These are phyloP conservation scores for Cenopis cana DNA, from an alignment of 2,888 invertebrate genomes.

Conservation along the genomic window DNA sequence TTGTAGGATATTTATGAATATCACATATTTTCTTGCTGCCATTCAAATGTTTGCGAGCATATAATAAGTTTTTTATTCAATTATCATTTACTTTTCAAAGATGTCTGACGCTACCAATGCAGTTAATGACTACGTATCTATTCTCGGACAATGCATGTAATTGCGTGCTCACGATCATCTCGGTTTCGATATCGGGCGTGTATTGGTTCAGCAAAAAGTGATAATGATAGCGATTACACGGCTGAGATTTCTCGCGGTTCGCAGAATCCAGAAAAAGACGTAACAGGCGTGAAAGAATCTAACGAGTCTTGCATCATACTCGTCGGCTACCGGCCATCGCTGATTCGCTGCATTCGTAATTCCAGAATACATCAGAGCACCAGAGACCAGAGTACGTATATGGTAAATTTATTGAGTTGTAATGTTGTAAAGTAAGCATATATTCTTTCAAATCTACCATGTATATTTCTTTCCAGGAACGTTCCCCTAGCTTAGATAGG, in stretches of 20 bases:
- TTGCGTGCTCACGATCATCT: conserved; percentile 24
- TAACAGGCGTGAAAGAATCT: conserved; percentile 21
- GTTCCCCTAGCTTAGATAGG: background rate
- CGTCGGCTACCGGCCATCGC: background rate
- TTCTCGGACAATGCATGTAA: conserved; percentile 22
- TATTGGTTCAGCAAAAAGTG: conserved; percentile 29
- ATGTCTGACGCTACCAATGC: background rate
- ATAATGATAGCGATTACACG: conserved; percentile 38
- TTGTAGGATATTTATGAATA: no score
- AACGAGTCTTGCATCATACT: background rate
- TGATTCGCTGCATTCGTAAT: no score
- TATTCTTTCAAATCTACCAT: background rate
- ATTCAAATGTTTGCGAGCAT: no score
- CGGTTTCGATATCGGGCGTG: conserved; percentile 33
- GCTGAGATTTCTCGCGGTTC: conserved; percentile 24
- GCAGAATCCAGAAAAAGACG: conserved; percentile 32
- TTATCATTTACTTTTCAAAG: background rate
- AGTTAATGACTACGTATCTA: conserved; percentile 2
- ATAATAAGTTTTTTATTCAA: no score
- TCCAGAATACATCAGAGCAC: no score
- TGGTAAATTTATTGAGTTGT: background rate
- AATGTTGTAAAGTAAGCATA: background rate
- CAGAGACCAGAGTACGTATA: no score
- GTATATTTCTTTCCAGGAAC: background rate
- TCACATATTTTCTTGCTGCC: no score